Evolutionary conservation across 2,113 vertebrate species (phyloP).

Genomic region (Raphicerus campestris): DNA sequence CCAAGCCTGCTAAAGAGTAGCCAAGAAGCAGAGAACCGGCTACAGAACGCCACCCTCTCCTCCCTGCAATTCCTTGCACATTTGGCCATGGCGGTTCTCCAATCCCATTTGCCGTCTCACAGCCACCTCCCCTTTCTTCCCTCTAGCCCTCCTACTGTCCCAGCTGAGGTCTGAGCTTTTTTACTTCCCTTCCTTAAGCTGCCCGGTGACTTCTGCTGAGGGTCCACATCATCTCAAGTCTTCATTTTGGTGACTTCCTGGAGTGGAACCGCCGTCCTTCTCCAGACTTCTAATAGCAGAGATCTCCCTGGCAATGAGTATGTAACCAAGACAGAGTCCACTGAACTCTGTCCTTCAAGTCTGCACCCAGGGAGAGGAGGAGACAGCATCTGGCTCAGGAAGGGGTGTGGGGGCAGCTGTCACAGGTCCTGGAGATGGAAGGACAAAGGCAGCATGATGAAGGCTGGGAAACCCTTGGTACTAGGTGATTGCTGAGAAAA

Average conservation of each 20-base stretch:
- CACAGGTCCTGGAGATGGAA: not conserved
- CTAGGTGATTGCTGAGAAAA: not conserved
- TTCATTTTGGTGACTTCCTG: not conserved
- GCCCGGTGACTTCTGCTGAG: not conserved
- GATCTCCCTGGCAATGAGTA: not conserved
- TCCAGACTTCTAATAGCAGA: not conserved
- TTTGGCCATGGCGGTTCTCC: too few species aligned
- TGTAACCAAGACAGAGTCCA: not conserved
- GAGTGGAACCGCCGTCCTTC: rapidly evolving
- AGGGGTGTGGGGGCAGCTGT: rapidly evolving
- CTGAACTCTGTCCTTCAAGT: not conserved
- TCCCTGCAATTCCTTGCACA: rapidly evolving
- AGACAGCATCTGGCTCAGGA: not conserved
- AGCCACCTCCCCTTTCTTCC: rapidly evolving
- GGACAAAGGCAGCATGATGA: not conserved
- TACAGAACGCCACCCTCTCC: rapidly evolving
- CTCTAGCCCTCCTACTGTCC: not conserved
- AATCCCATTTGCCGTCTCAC: rapidly evolving
- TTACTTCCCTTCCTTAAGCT: not conserved
- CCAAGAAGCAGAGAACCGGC: not conserved
- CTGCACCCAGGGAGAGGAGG: not conserved
- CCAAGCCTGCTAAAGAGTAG: rapidly evolving
- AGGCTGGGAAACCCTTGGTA: not conserved
- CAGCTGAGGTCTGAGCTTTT: not conserved
- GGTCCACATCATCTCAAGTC: not conserved